Conservation (phyloP, 1,140 invertebrate species). For the Lepidostoma basale region DNA sequence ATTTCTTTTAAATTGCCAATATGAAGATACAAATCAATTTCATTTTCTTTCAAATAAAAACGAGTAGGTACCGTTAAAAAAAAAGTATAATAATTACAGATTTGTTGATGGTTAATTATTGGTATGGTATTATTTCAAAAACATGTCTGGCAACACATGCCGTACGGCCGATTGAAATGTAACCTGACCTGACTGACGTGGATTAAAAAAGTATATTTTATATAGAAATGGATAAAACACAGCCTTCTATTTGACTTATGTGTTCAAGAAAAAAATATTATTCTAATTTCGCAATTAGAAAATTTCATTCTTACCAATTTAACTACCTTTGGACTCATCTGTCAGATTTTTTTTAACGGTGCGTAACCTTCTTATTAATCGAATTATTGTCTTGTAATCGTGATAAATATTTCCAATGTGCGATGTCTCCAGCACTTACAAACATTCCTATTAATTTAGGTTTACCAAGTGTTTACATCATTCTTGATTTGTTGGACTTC, state of each 20-base stretch:
- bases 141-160: constrained; percentile 19
- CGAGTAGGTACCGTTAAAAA: too few relatives aligned
- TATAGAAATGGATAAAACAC: constrained; percentile 27
- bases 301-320: constrained; percentile 1
- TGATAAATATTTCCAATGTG: constrained; percentile 15
- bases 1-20: too few relatives aligned
- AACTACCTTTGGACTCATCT: constrained; percentile 7
- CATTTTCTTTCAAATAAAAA: too few relatives aligned
- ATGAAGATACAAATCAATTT: too few relatives aligned
- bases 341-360: constrained; percentile 31
- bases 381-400: constrained; percentile 19
- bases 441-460: too few relatives aligned
- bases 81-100: too few relatives aligned
- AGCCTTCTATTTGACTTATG: not conserved
- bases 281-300: constrained; percentile 4
- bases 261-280: not conserved
- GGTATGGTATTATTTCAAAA: too few relatives aligned
- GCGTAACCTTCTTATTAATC: constrained; percentile 27
- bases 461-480: not conserved
- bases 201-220: constrained; percentile 30
- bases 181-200: constrained; percentile 40
- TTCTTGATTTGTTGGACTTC: not conserved
- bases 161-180: constrained; percentile 30
- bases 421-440: not conserved
- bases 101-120: too few relatives aligned